Evolutionary conservation across 2,797 vertebrate genomes (phyloP).

Genomic region (Halcyon leucocephala): DNA sequence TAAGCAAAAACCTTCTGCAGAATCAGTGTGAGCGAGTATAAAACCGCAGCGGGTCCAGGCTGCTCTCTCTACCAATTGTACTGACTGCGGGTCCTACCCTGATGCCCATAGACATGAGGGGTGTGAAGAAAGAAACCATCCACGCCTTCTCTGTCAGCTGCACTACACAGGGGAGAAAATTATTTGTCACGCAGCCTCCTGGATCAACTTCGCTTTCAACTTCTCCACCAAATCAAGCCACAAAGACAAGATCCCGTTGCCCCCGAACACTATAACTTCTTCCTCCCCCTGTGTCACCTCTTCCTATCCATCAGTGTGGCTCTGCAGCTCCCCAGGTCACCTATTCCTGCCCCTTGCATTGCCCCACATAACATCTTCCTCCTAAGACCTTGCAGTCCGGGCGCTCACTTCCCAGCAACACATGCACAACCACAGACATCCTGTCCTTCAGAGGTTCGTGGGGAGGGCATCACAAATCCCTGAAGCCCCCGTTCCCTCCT

Average conservation of each 20-base stretch:
- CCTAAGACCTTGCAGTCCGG: neutral
- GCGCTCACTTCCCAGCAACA: neutral
- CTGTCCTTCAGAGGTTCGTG: neutral
- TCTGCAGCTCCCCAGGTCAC: neutral
- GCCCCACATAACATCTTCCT: neutral
- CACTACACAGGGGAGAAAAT: neutral
- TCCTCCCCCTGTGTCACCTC: neutral
- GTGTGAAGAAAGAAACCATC: neutral
- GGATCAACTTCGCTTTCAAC: neutral
- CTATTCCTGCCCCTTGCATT: neutral
- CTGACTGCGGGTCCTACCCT: neutral
- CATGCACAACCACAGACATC: neutral
- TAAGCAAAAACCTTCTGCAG: neutral
- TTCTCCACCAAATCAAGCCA: neutral
- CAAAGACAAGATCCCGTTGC: neutral
- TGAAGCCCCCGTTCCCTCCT: rapidly evolving
- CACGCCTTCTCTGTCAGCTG: neutral
- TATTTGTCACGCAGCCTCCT: neutral
- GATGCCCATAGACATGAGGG: neutral
- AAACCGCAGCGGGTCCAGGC: neutral
- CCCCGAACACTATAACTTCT: neutral
- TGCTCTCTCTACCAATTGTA: neutral
- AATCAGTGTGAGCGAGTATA: neutral
- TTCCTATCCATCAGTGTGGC: rapidly evolving
- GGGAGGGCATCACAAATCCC: neutral